Conservation (phyloP, 2,113 vertebrate species). For the Mystacornis crossleyi region DNA sequence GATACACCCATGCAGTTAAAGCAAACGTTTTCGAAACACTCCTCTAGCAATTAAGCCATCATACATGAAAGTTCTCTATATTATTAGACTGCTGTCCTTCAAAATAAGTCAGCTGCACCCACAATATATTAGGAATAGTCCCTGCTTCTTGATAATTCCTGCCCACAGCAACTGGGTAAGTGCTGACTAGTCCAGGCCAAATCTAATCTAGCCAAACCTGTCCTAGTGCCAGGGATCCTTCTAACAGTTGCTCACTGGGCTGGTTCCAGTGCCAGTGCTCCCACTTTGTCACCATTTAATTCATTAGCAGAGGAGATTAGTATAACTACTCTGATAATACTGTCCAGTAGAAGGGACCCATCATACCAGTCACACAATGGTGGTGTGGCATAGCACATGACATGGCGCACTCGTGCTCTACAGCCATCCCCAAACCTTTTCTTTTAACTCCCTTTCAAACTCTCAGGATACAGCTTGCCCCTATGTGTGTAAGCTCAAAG, state of each 20-base stretch:
- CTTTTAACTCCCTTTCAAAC: background rate
- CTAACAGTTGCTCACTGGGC: background rate
- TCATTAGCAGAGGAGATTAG: background rate
- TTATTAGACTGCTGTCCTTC: background rate
- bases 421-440: background rate
- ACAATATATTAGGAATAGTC: background rate
- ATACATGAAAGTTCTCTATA: background rate
- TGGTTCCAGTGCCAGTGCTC: background rate
- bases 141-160: background rate
- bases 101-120: background rate
- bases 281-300: background rate
- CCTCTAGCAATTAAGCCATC: background rate
- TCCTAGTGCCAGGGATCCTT: background rate
- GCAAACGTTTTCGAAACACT: rapidly evolving
- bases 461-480: background rate
- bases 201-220: background rate
- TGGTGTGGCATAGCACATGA: background rate
- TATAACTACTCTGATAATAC: background rate
- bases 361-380: background rate
- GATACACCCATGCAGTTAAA: background rate
- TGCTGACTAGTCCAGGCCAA: background rate
- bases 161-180: background rate
- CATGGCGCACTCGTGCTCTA: background rate
- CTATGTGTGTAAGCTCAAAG: background rate
- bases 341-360: background rate